phyloP scores from a whole-genome alignment of 2,113 vertebrate species.

The Alectura lathami region DNA sequence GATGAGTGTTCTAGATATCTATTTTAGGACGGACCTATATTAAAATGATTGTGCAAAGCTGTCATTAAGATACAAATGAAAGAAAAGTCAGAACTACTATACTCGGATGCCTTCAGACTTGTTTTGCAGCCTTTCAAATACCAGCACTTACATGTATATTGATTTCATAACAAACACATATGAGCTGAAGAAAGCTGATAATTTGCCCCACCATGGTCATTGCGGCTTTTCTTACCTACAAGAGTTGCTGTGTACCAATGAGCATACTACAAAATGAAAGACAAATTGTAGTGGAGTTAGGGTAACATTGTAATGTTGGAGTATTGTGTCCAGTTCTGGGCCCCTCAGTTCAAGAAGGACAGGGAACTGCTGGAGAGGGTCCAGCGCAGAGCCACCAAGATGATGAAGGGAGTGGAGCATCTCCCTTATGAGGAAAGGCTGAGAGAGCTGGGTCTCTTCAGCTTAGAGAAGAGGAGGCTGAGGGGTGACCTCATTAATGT shows the following conservation, averaged over 20 bases:
- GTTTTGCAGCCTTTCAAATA: neutral
- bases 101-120: neutral
- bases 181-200: neutral
- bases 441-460: too few species aligned
- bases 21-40: neutral
- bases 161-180: conserved; percentile 27
- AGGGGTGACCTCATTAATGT: too few species aligned
- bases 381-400: too few species aligned
- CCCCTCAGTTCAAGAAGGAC: too few species aligned
- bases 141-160: neutral
- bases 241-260: neutral
- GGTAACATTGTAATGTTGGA: too few species aligned
- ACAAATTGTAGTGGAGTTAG: neutral
- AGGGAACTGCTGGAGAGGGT: too few species aligned
- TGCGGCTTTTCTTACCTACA: neutral
- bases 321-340: too few species aligned
- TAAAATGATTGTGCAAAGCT: neutral
- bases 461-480: too few species aligned
- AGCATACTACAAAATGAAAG: neutral
- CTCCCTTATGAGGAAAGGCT: too few species aligned
- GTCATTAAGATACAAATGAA: neutral
- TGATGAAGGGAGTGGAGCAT: too few species aligned
- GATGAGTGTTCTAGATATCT: neutral
- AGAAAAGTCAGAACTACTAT: neutral
- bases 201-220: neutral